Base-by-base conservation (phyloP, 2,113 vertebrate species). In the Oreocharis arfaki region DNA sequence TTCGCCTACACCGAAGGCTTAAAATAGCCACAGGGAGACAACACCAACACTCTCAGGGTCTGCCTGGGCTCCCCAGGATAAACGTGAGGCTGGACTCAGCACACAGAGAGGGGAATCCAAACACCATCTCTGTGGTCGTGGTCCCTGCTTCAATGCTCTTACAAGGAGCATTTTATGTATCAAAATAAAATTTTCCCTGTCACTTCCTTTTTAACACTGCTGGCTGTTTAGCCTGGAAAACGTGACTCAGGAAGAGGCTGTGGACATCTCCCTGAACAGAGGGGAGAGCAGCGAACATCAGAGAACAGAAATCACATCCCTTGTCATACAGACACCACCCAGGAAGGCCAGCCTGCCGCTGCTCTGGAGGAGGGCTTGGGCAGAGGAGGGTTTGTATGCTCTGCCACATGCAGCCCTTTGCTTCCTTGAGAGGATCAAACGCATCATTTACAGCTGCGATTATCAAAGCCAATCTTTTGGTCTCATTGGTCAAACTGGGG, bases 401-500 rank as follows among this genome's bases (percentile, higher is more conserved):
- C 56, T 61, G 76, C 79, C 83, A 83, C 85, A 63, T 27, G 60
- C 76, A n/a, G 57, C 11, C n/a, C 4, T 56, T 70, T 27, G 82
- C 76, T 70, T 49, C 95, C 24, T 20, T 30, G 84, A 75, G 59
- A 79, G 64, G 79, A 96, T 94, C 96, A 95, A 90, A 93, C 0
- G 5, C 93, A 88, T 93, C 79, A 9, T 70, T 95, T 94, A 78
- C 84, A 88, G 83, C 90, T 74, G 79, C 3, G 28, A 86, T 95
- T 95, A 96, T 71, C 85, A 88, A 88, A 96, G 92, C 83, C 73
- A 77, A 71, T 95, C 90, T 95, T 96, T 75, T 1, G 5, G 82
- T 88, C 91, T 85, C 65, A 2, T 56, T 86, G 95, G 90, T 68
- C 87, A 89, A 74, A 80, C 76, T 30, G 69, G 28, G 82, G 78